These are phyloP conservation scores for Tenthredo mesomela DNA, from an alignment of 2,888 invertebrate genomes.

Conservation along the genomic window DNA sequence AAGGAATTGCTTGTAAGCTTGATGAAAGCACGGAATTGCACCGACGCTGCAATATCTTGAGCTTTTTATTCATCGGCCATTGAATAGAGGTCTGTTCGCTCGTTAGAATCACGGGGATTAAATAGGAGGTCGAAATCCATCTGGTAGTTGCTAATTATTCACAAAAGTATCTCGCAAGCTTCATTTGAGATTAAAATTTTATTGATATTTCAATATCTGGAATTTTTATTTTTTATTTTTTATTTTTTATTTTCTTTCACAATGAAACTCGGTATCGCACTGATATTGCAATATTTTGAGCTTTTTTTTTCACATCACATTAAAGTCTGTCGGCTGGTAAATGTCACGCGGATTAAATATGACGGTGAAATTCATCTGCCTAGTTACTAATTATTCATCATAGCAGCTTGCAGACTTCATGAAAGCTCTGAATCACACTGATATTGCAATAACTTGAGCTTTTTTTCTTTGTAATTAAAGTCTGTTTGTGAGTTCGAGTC, in stretches of 20 bases:
- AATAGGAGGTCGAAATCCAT: neutral
- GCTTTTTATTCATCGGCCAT: neutral
- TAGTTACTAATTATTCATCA: neutral
- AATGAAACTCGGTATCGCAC: neutral
- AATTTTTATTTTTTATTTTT: neutral
- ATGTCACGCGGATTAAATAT: neutral
- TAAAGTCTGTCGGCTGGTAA: neutral
- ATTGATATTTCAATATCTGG: neutral
- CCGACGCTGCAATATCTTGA: neutral
- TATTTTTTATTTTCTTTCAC: too few relatives aligned
- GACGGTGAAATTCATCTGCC: neutral
- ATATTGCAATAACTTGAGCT: neutral
- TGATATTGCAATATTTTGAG: neutral
- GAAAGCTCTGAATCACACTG: neutral
- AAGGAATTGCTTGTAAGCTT: slow-evolving; percentile 7
- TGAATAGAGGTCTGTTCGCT: neutral
- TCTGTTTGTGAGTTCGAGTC: neutral
- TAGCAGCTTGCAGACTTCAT: neutral
- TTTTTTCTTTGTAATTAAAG: neutral
- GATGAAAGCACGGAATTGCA: neutral
- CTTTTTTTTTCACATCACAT: neutral
- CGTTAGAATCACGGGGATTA: neutral
- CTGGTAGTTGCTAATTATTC: neutral
- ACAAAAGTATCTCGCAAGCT: neutral
- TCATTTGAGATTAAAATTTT: neutral